These are phyloP conservation scores for Phocoena phocoena DNA, from an alignment of 2,113 vertebrate species.

Conservation along the genomic window DNA sequence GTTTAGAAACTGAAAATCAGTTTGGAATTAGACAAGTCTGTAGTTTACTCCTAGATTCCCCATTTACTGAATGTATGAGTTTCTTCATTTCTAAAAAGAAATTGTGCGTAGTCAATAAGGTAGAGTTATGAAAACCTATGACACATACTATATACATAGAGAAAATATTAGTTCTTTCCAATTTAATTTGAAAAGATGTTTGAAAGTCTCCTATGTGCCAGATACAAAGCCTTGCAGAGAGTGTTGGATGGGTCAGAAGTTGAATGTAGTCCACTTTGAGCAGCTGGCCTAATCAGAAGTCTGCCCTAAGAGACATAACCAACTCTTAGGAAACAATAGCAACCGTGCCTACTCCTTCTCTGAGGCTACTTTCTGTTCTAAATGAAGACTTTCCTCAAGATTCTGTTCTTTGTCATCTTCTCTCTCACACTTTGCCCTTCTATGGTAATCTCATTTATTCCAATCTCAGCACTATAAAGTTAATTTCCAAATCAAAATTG, in stretches of 20 bases:
- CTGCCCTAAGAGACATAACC: neutral
- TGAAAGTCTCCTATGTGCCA: neutral
- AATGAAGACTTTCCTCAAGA: neutral
- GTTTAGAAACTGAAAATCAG: neutral
- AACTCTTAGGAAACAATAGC: neutral
- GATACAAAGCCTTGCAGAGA: neutral
- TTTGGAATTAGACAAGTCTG: neutral
- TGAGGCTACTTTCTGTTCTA: neutral
- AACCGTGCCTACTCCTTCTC: neutral
- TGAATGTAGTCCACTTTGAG: neutral
- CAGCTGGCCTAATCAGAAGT: fast-evolving
- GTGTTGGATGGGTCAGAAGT: neutral
- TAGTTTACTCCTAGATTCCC: neutral
- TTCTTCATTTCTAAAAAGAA: neutral
- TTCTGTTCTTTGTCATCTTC: neutral
- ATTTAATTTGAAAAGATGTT: neutral
- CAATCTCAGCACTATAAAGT: neutral
- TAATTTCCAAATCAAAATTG: neutral
- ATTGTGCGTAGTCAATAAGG: neutral
- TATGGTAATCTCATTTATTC: neutral
- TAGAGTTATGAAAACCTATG: neutral
- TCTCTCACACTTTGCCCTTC: neutral
- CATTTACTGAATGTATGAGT: neutral
- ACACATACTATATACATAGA: neutral
- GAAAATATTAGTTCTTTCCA: neutral